Conservation (phyloP, 2,113 vertebrate species). For the Neoarius graeffei region DNA sequence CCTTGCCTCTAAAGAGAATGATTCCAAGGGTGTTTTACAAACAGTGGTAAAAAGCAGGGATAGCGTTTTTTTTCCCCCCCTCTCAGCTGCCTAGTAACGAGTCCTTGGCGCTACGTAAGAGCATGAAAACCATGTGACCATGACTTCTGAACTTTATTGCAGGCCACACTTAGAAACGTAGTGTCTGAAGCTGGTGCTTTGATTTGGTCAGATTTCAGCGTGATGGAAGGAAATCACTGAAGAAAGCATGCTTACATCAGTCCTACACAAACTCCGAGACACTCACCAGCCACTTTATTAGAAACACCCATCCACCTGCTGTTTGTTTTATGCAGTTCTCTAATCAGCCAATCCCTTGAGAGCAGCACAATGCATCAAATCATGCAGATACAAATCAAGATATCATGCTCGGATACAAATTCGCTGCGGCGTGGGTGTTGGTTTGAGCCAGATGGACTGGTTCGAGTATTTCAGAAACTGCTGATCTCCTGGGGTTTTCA, state of each 20-base stretch:
- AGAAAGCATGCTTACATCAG: background rate
- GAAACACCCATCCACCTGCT: no score
- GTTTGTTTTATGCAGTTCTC: no score
- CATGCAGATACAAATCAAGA: no score
- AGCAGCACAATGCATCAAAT: no score
- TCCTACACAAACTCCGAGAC: background rate
- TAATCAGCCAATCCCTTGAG: no score
- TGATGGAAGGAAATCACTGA: background rate
- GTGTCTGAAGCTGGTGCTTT: background rate
- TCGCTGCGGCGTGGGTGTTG: no score
- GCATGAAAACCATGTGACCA: background rate
- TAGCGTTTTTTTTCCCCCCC: background rate
- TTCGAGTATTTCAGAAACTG: no score
- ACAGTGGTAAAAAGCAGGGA: background rate
- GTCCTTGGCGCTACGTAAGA: background rate
- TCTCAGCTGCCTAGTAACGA: conserved; percentile 18
- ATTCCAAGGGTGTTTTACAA: background rate
- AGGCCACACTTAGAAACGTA: background rate
- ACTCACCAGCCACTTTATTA: no score
- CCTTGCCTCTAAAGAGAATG: background rate
- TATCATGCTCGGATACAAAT: no score
- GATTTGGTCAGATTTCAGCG: background rate
- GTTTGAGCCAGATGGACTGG: no score
- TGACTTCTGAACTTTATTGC: conserved; percentile 15
- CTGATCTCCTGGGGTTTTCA: no score